Percentiles rank a stretch among this genome's conserved stretches.
Conservation (phyloP, 2,888 invertebrate species). For the Mycalesis mineus region DNA sequence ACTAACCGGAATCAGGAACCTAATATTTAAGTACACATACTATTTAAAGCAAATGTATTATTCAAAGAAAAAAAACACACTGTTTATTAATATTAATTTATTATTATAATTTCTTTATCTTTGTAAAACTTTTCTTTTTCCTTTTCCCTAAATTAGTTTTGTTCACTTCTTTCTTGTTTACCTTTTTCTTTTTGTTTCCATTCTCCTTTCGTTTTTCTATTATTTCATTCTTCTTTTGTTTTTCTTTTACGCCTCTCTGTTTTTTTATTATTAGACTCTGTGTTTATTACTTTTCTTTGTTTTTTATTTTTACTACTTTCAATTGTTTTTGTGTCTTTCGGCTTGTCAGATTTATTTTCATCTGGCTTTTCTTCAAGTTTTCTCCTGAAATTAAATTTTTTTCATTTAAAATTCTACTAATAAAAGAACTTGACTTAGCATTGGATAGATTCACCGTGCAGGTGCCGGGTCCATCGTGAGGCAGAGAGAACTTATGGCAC, state of each 20-base stretch:
- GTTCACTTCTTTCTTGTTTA: conserved; percentile 21
- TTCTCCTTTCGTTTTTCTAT: neutral
- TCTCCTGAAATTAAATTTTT: conserved; percentile 51
- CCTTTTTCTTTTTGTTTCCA: conserved; percentile 1
- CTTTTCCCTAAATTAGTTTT: conserved; percentile 21
- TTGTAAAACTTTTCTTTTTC: conserved; percentile 30
- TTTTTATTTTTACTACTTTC: conserved; percentile 51
- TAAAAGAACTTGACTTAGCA: too few relatives aligned
- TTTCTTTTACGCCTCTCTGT: conserved; percentile 14
- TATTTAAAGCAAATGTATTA: too few relatives aligned
- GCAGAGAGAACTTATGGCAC: too few relatives aligned
- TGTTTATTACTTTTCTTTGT: conserved; percentile 47
- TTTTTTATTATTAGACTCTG: conserved; percentile 26
- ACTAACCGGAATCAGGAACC: too few relatives aligned
- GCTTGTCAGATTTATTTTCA: conserved; percentile 29
- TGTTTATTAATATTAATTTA: conserved; percentile 17
- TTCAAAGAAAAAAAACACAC: too few relatives aligned
- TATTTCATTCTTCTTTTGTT: conserved; percentile 18
- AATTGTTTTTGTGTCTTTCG: conserved; percentile 40
- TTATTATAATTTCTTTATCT: conserved; percentile 23
- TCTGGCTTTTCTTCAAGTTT: conserved; percentile 54
- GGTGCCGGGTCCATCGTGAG: too few relatives aligned
- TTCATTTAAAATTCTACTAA: too few relatives aligned
- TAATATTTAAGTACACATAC: too few relatives aligned
- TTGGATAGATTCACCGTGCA: too few relatives aligned